A percentile compares a stretch with the other conserved stretches of the same genome.
Evolutionary conservation across 2,113 vertebrate species (phyloP).

Genomic region (Malurus cyaneus): DNA sequence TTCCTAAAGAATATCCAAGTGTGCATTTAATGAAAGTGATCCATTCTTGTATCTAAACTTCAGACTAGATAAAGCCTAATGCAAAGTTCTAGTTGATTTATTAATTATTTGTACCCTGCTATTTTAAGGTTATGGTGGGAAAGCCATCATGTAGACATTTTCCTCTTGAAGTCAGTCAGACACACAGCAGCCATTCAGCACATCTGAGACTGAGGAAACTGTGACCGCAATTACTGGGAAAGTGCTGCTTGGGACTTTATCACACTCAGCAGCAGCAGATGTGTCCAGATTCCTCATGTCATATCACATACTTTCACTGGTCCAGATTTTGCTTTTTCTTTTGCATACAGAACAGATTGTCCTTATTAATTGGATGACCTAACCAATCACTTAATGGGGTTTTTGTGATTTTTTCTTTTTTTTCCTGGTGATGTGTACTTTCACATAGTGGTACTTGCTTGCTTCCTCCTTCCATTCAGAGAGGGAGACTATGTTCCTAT

Average conservation of each 20-base stretch:
- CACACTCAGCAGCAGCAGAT: neutral
- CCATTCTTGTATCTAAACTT: neutral
- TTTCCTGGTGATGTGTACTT: neutral
- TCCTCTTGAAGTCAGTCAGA: neutral
- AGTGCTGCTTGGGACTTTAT: neutral
- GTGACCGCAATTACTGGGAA: neutral
- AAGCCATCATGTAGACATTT: neutral
- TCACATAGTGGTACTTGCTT: neutral
- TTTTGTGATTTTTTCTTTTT: neutral
- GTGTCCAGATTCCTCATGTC: neutral
- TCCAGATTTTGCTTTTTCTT: neutral
- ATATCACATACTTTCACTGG: neutral
- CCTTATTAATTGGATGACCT: neutral
- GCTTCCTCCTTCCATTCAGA: neutral
- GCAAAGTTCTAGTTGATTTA: neutral
- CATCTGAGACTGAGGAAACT: neutral
- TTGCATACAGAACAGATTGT: neutral
- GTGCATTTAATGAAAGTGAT: neutral
- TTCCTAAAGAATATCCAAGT: neutral
- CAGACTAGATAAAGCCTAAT: neutral
- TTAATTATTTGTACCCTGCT: neutral
- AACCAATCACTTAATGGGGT: fast-evolving
- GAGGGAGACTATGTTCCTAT: neutral
- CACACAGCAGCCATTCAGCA: neutral
- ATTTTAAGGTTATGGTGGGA: neutral